A percentile compares a stretch with the other conserved stretches of the same genome.
Conservation (phyloP, 2,113 vertebrate species). For the Festucalex cinctus region DNA sequence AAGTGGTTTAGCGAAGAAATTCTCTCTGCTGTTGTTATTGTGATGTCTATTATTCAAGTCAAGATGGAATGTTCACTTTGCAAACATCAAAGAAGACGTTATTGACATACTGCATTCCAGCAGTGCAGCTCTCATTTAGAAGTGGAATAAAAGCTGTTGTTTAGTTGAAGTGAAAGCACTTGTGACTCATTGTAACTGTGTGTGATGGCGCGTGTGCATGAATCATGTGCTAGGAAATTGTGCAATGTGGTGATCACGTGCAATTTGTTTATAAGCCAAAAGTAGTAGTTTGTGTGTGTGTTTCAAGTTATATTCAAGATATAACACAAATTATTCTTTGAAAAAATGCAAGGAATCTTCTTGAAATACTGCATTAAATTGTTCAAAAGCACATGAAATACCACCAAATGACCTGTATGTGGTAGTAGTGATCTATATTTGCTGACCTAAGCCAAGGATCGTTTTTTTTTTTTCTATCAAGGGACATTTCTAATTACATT, state of each 20-base stretch:
- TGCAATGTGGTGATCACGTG: not conserved
- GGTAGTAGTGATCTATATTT: slow-evolving; percentile 35
- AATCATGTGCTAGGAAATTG: not conserved
- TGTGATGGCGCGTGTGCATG: not conserved
- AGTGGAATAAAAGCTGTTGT: not conserved
- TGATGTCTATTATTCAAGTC: not conserved
- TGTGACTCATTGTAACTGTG: slow-evolving; percentile 34
- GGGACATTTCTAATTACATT: not conserved
- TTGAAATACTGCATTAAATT: not conserved
- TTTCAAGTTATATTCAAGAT: not conserved
- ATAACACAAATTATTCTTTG: too few species aligned
- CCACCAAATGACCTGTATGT: slow-evolving; percentile 36
- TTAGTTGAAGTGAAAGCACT: not conserved
- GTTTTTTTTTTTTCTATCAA: not conserved
- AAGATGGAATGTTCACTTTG: not conserved
- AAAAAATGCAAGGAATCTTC: not conserved
- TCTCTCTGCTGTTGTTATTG: not conserved
- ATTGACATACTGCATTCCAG: not conserved
- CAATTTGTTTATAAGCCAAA: not conserved
- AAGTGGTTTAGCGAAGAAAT: too few species aligned
- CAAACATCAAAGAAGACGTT: not conserved
- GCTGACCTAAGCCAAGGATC: not conserved
- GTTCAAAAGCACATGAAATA: slow-evolving; percentile 2
- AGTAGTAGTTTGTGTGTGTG: not conserved
- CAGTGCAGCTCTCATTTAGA: not conserved